Evolutionary conservation across 2,888 invertebrate species (phyloP).

Genomic region (Archips xylosteana): DNA sequence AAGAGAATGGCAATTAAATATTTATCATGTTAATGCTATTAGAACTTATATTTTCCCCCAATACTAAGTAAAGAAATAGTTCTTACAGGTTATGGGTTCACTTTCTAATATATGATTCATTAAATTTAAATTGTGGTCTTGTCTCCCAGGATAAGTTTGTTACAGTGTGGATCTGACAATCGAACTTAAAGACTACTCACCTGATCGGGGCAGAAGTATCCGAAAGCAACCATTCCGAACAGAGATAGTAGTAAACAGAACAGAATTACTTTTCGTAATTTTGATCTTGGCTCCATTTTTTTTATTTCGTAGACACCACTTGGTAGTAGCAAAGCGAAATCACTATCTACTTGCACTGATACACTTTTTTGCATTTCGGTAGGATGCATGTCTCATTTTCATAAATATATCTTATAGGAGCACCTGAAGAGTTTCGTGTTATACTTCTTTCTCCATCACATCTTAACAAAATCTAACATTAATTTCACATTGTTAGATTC

Average conservation of each 20-base stretch:
- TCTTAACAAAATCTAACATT: conserved; percentile 35
- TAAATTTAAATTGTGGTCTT: background rate
- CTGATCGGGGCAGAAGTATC: conserved; percentile 96
- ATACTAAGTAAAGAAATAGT: background rate
- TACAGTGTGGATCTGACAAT: background rate
- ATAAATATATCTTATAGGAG: conserved; percentile 52
- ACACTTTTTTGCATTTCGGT: conserved; percentile 90
- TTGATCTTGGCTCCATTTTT: conserved; percentile 94
- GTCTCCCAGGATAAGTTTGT: background rate
- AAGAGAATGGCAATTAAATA: background rate
- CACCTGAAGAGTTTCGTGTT: conserved; percentile 20
- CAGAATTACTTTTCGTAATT: conserved; percentile 91
- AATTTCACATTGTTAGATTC: conserved; percentile 17
- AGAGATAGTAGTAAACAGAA: conserved; percentile 93
- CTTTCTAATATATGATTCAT: background rate
- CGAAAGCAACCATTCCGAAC: conserved; percentile 95
- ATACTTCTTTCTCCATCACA: conserved; percentile 26
- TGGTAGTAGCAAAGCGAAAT: conserved; percentile 91
- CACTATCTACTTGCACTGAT: conserved; percentile 94
- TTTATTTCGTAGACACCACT: conserved; percentile 92
- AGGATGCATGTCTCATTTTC: conserved; percentile 85
- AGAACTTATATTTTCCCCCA: background rate
- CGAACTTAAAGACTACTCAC: conserved; percentile 71
- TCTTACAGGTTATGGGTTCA: background rate
- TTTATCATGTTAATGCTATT: background rate